Percentiles rank a stretch among this genome's conserved stretches.
These are phyloP conservation scores for Podarcis cretensis DNA, from an alignment of 2,113 vertebrate species.

Conservation along the genomic window DNA sequence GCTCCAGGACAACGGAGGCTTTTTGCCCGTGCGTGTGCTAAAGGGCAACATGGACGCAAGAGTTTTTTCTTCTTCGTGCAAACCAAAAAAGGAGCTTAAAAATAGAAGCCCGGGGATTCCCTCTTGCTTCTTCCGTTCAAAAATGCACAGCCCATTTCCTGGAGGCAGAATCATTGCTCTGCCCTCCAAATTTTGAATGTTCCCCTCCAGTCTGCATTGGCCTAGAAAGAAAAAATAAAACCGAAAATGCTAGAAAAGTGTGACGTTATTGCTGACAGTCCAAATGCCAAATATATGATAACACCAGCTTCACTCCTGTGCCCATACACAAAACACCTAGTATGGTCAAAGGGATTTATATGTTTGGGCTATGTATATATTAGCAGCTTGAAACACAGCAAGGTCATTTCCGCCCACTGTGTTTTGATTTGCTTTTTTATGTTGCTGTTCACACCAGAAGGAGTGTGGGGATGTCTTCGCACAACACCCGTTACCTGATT, in stretches of 20 bases:
- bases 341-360: no score
- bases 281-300: not conserved
- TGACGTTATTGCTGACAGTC: not conserved
- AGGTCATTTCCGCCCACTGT: no score
- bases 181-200: not conserved
- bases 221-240: not conserved
- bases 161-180: not conserved
- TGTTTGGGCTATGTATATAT: no score
- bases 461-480: no score
- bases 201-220: not conserved
- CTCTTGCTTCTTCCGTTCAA: not conserved
- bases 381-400: no score
- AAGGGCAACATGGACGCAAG: constrained; percentile 61
- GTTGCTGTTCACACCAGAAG: no score
- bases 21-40: constrained; percentile 52
- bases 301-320: no score
- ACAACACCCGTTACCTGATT: no score
- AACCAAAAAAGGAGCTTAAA: constrained; percentile 46
- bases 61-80: not conserved
- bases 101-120: constrained; percentile 37
- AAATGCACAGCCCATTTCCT: not conserved
- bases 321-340: no score
- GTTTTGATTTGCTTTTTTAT: no score
- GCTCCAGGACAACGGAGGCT: constrained; percentile 68
- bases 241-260: not conserved